A percentile compares a stretch with the other conserved stretches of the same genome.
These are phyloP conservation scores for Coleophora deauratella DNA, from an alignment of 2,888 invertebrate genomes.

Conservation along the genomic window DNA sequence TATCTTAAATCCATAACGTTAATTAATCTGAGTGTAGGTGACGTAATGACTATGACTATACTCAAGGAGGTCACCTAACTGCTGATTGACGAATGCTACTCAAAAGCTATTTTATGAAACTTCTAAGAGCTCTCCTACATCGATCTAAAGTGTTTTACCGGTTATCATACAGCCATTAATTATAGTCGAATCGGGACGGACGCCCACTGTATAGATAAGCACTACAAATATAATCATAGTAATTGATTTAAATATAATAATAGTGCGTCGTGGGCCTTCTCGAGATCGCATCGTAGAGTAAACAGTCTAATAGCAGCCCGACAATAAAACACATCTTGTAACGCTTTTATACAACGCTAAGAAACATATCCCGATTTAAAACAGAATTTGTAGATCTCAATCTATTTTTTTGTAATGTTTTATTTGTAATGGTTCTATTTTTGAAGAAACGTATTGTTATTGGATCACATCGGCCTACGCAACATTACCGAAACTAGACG, in stretches of 20 bases:
- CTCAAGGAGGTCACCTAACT: no score
- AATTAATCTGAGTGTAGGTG: no score
- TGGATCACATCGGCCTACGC: constrained; percentile 1
- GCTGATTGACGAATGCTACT: constrained; percentile 35
- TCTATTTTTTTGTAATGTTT: constrained; percentile 9
- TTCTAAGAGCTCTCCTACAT: constrained; percentile 47
- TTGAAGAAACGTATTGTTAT: constrained; percentile 5
- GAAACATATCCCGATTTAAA: no score
- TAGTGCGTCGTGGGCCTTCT: constrained; percentile 29
- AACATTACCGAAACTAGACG: no score
- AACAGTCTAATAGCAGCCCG: constrained; percentile 38
- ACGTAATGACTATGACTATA: no score
- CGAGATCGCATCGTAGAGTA: constrained; percentile 48
- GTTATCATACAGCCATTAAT: constrained; percentile 62
- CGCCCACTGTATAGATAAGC: constrained; percentile 45
- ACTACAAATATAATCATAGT: constrained; percentile 59
- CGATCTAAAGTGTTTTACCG: constrained; percentile 65
- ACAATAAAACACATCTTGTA: constrained; percentile 9
- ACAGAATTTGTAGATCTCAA: no score
- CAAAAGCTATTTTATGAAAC: constrained; percentile 33
- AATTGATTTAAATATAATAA: constrained; percentile 70
- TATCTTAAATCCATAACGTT: no score
- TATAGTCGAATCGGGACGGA: constrained; percentile 41
- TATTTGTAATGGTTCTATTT: constrained; percentile 10
- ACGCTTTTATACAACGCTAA: constrained; percentile 6